A percentile compares a stretch with the other conserved stretches of the same genome.
These are phyloP conservation scores for Oxygymnocypris stewartii DNA, from an alignment of 2,113 vertebrate species.

Conservation along the genomic window DNA sequence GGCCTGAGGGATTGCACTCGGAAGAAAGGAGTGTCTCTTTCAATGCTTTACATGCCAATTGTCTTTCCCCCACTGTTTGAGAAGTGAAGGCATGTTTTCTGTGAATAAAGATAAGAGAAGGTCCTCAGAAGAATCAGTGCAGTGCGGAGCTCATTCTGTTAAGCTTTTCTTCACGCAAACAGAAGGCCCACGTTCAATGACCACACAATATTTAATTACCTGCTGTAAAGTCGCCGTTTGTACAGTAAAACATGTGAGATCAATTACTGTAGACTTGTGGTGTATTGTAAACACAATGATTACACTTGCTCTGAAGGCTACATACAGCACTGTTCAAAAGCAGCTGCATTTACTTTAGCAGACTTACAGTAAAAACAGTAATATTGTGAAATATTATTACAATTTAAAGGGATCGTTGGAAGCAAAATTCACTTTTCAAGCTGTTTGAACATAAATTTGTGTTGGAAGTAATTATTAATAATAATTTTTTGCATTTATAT, in stretches of 20 bases:
- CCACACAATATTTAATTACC: neutral
- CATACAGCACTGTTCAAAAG: neutral
- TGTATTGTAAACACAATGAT: neutral
- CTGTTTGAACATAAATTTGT: too few species aligned
- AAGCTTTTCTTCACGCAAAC: neutral
- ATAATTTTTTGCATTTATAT: too few species aligned
- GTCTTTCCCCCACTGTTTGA: neutral
- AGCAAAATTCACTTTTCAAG: too few species aligned
- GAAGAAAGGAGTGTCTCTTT: conserved; percentile 7
- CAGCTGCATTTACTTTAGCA: neutral
- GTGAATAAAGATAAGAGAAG: conserved; percentile 6
- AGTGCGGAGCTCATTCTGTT: neutral
- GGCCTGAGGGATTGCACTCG: conserved; percentile 16
- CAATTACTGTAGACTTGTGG: neutral
- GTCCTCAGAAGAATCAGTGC: neutral
- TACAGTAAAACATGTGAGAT: neutral
- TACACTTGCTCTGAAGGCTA: neutral
- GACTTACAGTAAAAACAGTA: neutral
- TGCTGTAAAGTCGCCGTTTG: neutral
- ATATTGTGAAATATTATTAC: neutral
- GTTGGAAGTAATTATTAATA: too few species aligned
- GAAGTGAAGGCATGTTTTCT: conserved; percentile 3
- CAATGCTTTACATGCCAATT: neutral
- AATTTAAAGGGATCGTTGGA: neutral
- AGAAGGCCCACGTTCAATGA: neutral